A percentile compares a stretch with the other conserved stretches of the same genome.
These are phyloP conservation scores for Cyprinus carpio DNA, from an alignment of 2,113 vertebrate genomes.

Conservation along the genomic window DNA sequence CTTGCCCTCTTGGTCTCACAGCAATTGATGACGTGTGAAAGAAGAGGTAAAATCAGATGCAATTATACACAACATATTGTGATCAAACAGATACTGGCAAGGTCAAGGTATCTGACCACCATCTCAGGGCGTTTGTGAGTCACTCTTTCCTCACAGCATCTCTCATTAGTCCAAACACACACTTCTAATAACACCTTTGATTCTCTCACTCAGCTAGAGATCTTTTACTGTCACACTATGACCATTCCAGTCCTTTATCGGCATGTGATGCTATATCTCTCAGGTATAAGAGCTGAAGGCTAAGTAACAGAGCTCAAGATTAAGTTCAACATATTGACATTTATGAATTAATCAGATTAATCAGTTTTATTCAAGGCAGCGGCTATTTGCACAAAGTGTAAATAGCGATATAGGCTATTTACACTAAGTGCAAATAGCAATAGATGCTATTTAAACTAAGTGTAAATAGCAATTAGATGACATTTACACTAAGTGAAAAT, in stretches of 20 bases:
- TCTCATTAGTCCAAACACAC: slow-evolving; percentile 25
- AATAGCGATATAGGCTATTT: too few species aligned
- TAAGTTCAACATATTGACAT: background rate
- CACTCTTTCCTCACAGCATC: background rate
- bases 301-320: background rate
- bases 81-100: background rate
- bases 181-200: background rate
- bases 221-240: background rate
- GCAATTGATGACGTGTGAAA: slow-evolving; percentile 3
- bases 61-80: background rate
- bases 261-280: background rate
- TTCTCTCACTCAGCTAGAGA: background rate
- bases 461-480: too few species aligned
- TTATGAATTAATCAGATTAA: background rate
- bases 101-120: background rate
- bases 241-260: background rate
- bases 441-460: too few species aligned
- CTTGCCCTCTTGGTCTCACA: background rate
- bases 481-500: too few species aligned
- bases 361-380: background rate
- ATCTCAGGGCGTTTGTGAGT: background rate
- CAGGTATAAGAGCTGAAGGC: background rate
- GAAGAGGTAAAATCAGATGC: background rate
- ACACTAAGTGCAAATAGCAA: too few species aligned
- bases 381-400: too few species aligned